Base-by-base conservation (phyloP, 2,888 invertebrate species). In the Prenolepis imparis region DNA sequence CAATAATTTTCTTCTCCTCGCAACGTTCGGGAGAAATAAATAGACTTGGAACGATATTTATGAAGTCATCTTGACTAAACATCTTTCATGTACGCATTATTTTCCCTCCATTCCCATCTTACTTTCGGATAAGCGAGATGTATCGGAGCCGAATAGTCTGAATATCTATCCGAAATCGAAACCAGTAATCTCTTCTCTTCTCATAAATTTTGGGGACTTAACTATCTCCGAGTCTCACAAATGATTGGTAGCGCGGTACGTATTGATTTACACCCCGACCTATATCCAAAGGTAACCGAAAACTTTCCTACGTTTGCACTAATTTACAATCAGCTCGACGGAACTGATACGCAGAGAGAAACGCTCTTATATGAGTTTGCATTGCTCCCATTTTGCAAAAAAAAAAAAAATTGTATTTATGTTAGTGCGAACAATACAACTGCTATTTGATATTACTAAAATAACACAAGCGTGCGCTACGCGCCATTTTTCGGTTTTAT, bases 291-390 rank as follows among this genome's bases (percentile, higher is more conserved):
- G 57, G 41, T 21, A 72, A 21, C 61, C 83, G 80, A 78, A 77
- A 83, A 78, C 83, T 83, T 83, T 61, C 61, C 67, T 15, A 21
- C 68, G 55, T 41, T 78, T 21, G 80, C 61, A 68, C 78, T n/a
- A 24, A 78, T 80, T 83, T 59, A 48, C 67, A 82, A 82, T 83
- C 78, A 80, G 61, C 28, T 61, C 52, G 57, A 21, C 36, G 12
- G 78, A 82, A 75, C 41, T 75, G 32, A 18, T 63, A 55, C 59
- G 80, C 61, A 59, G 24, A 11, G 67, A 15, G 39, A 67, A 78
- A 59, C 44, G 15, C 41, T 68, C 41, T 44, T 63, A 48, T 63
- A 48, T 77, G 77, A 75, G 32, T 61, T 39, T 15, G 61, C 61
- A 24, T 55, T 55, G 61, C 32, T 72, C 59, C 36, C 24, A 21